phyloP scores from a whole-genome alignment of 2,888 invertebrate genomes.

The Rotaria socialis region DNA sequence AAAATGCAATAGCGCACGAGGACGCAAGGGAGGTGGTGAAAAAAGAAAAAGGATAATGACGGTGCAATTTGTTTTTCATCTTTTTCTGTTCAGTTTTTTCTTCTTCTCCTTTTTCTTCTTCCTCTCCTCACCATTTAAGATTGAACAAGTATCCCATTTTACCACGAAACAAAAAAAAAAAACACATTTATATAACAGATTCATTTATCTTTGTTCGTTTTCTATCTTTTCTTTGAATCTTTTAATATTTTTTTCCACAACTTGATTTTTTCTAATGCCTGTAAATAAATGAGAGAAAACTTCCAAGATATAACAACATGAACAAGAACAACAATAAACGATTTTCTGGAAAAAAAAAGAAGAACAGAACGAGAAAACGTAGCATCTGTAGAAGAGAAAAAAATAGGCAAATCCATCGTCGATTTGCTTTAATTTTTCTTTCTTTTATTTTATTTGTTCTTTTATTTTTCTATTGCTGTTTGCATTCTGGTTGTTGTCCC shows the following conservation, averaged over 20 bases:
- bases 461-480: constrained; percentile 9
- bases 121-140: not conserved
- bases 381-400: constrained; percentile 3
- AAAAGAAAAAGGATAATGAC: not conserved
- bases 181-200: not conserved
- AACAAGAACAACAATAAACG: constrained; percentile 32
- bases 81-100: not conserved
- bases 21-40: not conserved
- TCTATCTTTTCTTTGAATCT: not conserved
- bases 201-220: not conserved
- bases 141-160: not conserved
- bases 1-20: not conserved
- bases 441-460: not conserved
- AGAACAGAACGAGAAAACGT: not conserved
- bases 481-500: constrained; percentile 31
- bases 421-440: not conserved
- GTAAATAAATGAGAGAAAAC: not conserved
- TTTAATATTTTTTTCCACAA: not conserved
- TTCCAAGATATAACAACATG: not conserved
- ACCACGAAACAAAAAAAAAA: not conserved
- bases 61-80: not conserved
- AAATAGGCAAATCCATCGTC: not conserved
- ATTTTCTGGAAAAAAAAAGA: not conserved
- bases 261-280: not conserved
- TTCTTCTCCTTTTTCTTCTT: not conserved